Evolutionary conservation across 2,888 invertebrate genomes (phyloP).

Genomic region (Nasonovia ribisnigri): DNA sequence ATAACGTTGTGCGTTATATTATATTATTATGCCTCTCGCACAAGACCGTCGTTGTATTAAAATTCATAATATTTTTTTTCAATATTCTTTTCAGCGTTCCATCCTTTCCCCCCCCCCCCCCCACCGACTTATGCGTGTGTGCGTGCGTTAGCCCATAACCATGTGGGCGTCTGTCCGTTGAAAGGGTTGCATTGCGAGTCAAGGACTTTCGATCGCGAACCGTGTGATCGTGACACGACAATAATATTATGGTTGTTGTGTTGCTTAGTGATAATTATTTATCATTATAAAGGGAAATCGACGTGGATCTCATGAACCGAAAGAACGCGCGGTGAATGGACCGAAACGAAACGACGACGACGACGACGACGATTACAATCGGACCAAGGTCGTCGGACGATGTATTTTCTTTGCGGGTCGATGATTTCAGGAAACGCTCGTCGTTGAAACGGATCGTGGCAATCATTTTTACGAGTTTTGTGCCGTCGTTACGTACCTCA

Average conservation of each 20-base stretch:
- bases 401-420: conserved; percentile 25
- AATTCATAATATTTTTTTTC: neutral
- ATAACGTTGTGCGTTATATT: neutral
- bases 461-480: neutral
- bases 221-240: neutral
- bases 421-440: conserved; percentile 44
- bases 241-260: neutral
- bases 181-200: conserved; percentile 26
- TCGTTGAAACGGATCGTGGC: neutral
- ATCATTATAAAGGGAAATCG: conserved; percentile 36
- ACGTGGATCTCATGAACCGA: conserved; percentile 36
- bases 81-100: neutral
- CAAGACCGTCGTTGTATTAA: neutral
- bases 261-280: neutral
- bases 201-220: conserved; percentile 40
- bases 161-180: neutral
- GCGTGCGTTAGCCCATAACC: neutral
- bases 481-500: neutral
- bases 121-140: neutral
- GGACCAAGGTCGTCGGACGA: conserved; percentile 49
- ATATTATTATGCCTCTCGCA: neutral
- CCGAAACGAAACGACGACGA: conserved; percentile 46
- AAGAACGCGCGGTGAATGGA: conserved; percentile 45
- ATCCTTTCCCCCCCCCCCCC: no score
- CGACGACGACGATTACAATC: neutral